These are phyloP conservation scores for Amphipoea lucens DNA, from an alignment of 2,888 invertebrate genomes.

Conservation along the genomic window DNA sequence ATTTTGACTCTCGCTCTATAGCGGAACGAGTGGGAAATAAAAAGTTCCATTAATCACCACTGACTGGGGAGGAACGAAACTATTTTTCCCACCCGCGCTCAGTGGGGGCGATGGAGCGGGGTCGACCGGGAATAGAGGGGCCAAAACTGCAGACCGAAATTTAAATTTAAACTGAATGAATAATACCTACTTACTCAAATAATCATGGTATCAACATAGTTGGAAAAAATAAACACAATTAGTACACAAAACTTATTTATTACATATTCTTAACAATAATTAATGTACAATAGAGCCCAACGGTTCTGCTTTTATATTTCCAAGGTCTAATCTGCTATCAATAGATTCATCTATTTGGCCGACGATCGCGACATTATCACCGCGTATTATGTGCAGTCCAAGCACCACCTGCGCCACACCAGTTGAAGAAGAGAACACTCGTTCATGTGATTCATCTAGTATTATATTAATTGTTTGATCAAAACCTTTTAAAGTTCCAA, in stretches of 20 bases:
- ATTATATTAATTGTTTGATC: constrained; percentile 99
- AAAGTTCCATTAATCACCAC: too few relatives aligned
- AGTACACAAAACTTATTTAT: constrained; percentile 73
- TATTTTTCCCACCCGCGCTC: too few relatives aligned
- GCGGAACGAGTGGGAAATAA: too few relatives aligned
- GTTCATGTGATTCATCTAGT: constrained; percentile 98
- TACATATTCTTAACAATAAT: constrained; percentile 84
- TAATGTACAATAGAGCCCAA: constrained; percentile 95
- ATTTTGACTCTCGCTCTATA: too few relatives aligned
- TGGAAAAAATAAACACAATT: constrained; percentile 31
- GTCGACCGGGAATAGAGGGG: too few relatives aligned
- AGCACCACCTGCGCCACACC: constrained; percentile 97
- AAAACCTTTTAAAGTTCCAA: constrained; percentile 99
- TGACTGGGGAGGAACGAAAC: too few relatives aligned
- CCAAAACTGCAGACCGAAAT: not conserved
- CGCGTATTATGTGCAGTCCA: constrained; percentile 99
- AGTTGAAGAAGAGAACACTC: constrained; percentile 97
- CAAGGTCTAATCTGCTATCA: constrained; percentile 94
- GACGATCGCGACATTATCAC: constrained; percentile 98
- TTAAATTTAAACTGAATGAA: not conserved
- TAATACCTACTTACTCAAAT: not conserved
- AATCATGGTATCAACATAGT: not conserved
- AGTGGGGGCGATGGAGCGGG: too few relatives aligned
- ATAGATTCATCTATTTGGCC: constrained; percentile 96
- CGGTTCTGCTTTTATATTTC: constrained; percentile 95